Evolutionary conservation across 2,888 invertebrate genomes (phyloP).

Genomic region (Cerceris rybyensis): DNA sequence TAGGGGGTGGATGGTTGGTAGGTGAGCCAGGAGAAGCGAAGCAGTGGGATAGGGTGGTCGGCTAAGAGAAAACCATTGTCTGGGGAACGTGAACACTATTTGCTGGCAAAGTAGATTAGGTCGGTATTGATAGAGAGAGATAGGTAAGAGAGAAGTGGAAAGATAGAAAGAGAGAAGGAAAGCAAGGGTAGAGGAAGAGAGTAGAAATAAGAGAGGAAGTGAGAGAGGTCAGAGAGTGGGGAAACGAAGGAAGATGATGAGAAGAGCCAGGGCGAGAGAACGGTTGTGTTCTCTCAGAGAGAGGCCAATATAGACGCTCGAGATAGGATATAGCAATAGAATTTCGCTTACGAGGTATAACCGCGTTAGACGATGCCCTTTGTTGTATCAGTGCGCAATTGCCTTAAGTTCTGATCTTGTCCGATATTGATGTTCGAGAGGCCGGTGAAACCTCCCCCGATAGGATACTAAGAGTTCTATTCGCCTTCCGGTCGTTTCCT

Average conservation of each 20-base stretch:
- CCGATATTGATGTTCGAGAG: conserved; percentile 70
- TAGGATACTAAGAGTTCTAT: conserved; percentile 60
- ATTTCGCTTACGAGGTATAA: conserved; percentile 75
- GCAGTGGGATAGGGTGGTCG: conserved; percentile 7
- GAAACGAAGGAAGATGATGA: conserved; percentile 51
- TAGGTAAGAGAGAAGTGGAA: conserved; percentile 28
- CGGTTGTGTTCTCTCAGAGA: conserved; percentile 64
- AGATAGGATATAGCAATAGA: conserved; percentile 75
- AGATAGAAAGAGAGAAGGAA: conserved; percentile 27
- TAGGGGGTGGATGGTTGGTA: conserved; percentile 3
- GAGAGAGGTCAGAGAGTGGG: conserved; percentile 4
- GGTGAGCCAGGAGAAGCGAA: conserved; percentile 19
- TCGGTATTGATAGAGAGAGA: conserved; percentile 74
- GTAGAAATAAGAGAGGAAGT: conserved; percentile 10
- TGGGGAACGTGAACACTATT: conserved; percentile 75
- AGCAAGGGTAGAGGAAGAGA: conserved; percentile 7
- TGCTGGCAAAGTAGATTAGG: conserved; percentile 77
- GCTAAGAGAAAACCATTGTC: conserved; percentile 69
- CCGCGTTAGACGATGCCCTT: conserved; percentile 76
- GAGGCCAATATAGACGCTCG: conserved; percentile 67
- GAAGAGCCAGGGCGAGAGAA: conserved; percentile 50
- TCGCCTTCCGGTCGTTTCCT: conserved; percentile 48
- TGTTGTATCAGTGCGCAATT: conserved; percentile 77
- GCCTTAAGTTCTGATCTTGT: conserved; percentile 76
- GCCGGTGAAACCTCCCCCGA: conserved; percentile 46